Evolutionary conservation across 1,140 invertebrate species (phyloP), one percentile per base, ranked within the genome.

Genomic region (Chironomus striatipennis): DNA sequence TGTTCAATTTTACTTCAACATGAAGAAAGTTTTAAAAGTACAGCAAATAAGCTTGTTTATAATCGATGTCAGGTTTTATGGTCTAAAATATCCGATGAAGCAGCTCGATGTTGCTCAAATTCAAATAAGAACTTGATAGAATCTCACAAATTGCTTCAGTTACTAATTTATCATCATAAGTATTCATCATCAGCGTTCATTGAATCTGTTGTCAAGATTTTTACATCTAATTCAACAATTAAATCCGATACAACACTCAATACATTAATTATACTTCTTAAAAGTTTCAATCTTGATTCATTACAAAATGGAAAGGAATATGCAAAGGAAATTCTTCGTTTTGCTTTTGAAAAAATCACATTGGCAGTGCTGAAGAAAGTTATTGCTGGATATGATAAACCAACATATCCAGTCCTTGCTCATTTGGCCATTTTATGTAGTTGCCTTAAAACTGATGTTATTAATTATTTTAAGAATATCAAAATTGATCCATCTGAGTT

Each of bases 141-240:
- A 20, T 9, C 17, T 20, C 65, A 70, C 18, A 17, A 9, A 18
- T 77, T 86, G 43, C 21, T 86, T 9, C 78, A 82, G 78, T 75
- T 77, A 18, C 57, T 85, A 9, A 78, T 79, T 6, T 77, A 81
- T n/a, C 74, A 65, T 24, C 8, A 74, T 6, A 24, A 57, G n/a
- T 20, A 24, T 21, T 3, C 20, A 9, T 34, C 47, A 15, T 2
- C 9, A 8, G 21, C 76, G 75, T 74, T 76, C 82, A 15, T 86
- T 84, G 84, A 79, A 78, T 43, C 78, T 82, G 73, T 80, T 85
- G 17, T 83, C 81, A 76, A 74, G 17, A 76, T 76, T 34, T 43
- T 79, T 9, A 77, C 77, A 43, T 57, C 75, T 64, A 75, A 75
- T 17, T 21, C 72, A 18, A 64, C 21, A 20, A 10, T 78, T 8